Evolutionary conservation across 2,888 invertebrate genomes (phyloP).

Genomic region (Torymus auratus): DNA sequence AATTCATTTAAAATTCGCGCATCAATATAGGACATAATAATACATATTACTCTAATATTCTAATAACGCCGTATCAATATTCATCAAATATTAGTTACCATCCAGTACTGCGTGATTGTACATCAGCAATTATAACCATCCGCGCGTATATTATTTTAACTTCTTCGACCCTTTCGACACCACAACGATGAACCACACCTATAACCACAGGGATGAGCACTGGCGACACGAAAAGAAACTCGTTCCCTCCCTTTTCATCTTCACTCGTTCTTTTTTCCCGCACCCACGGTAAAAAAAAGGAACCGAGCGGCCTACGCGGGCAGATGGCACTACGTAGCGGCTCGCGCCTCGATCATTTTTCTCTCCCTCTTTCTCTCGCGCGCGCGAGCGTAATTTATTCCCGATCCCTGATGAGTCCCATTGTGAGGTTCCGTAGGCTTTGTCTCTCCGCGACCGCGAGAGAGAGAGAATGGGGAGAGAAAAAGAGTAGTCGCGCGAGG

Average conservation of each 20-base stretch:
- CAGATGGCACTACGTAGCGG: slow-evolving; percentile 42
- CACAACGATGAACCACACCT: too few species aligned
- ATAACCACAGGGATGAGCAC: too few species aligned
- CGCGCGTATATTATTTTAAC: too few species aligned
- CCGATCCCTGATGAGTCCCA: slow-evolving; percentile 72
- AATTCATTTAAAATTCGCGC: too few species aligned
- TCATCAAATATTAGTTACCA: too few species aligned
- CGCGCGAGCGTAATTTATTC: slow-evolving; percentile 70
- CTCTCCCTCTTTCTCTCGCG: slow-evolving; percentile 59
- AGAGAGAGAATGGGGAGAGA: slow-evolving; percentile 38
- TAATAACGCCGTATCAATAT: too few species aligned
- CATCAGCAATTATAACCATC: too few species aligned
- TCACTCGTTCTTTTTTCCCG: slow-evolving; percentile 16
- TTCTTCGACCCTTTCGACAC: too few species aligned
- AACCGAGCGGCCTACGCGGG: slow-evolving; percentile 8
- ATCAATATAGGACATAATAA: too few species aligned
- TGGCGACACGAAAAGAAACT: not conserved
- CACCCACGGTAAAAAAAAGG: not conserved
- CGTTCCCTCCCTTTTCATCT: not conserved
- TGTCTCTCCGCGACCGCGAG: slow-evolving; percentile 55
- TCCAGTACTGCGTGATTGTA: too few species aligned
- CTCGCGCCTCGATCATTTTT: slow-evolving; percentile 66
- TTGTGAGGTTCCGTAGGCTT: slow-evolving; percentile 64
- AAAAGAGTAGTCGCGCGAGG: slow-evolving; percentile 16
- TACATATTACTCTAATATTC: too few species aligned